These are phyloP conservation scores for Temnothorax curvispinosus DNA, from an alignment of 1,140 invertebrate species.

Conservation along the genomic window DNA sequence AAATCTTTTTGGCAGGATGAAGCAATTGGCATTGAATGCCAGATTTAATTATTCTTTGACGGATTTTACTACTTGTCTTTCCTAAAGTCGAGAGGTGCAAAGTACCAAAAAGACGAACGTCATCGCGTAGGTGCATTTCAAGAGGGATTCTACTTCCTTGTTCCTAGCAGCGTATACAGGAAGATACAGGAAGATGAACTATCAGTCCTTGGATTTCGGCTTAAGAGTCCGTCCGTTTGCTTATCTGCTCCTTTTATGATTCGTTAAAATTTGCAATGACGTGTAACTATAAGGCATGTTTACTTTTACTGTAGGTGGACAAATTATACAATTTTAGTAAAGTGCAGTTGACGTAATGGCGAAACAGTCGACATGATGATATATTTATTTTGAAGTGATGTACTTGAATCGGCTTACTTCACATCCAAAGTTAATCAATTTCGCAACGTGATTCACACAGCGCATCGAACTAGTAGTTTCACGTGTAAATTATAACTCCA, in stretches of 20 bases:
- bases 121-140: neutral
- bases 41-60: neutral
- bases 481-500: neutral
- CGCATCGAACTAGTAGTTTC: neutral
- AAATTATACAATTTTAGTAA: neutral
- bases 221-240: neutral
- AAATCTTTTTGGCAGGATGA: constrained; percentile 13
- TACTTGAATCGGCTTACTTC: neutral
- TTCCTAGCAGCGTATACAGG: too few relatives aligned
- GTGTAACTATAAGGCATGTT: neutral
- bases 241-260: neutral
- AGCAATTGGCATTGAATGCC: neutral
- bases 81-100: neutral
- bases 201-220: neutral
- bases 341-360: neutral
- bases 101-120: neutral
- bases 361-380: neutral
- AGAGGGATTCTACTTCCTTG: neutral
- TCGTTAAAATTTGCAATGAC: neutral
- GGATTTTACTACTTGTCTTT: neutral
- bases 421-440: neutral
- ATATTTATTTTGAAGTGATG: neutral
- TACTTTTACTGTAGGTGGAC: neutral
- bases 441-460: neutral
- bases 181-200: neutral